Evolutionary conservation across 1,140 invertebrate genomes (phyloP).

Genomic region (Lordiphosa collinella): DNA sequence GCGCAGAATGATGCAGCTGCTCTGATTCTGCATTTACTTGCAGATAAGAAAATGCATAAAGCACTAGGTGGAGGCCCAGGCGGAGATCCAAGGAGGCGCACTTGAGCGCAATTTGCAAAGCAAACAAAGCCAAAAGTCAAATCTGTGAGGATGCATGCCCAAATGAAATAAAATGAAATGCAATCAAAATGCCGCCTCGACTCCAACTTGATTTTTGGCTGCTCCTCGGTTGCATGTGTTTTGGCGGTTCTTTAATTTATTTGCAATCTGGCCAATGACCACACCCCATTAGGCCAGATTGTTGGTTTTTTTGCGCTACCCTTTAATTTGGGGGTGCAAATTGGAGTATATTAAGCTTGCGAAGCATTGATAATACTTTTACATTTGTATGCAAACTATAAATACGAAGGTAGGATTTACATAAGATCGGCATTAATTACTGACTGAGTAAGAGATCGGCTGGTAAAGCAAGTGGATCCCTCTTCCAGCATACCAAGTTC

Average conservation of each 20-base stretch:
- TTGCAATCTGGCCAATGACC: constrained; percentile 68
- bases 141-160: constrained; percentile 6
- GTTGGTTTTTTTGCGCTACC: constrained; percentile 2
- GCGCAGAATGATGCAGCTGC: constrained; percentile 3
- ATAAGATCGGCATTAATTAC: no score
- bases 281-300: constrained; percentile 60
- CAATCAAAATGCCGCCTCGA: constrained; percentile 63
- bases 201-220: background rate
- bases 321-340: background rate
- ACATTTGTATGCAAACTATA: no score
- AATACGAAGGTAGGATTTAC: no score
- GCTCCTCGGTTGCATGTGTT: constrained; percentile 31
- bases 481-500: no score
- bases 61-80: constrained; percentile 3
- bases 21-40: constrained; percentile 16
- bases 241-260: constrained; percentile 72
- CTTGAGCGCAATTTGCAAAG: constrained; percentile 66
- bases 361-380: no score
- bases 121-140: constrained; percentile 59
- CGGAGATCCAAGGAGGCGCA: constrained; percentile 22
- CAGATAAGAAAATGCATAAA: constrained; percentile 12
- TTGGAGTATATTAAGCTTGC: background rate
- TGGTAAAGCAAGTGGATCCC: no score
- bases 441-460: no score
- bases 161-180: constrained; percentile 53